Conservation (phyloP, 2,113 vertebrate genomes). For the Ammospiza caudacuta region DNA sequence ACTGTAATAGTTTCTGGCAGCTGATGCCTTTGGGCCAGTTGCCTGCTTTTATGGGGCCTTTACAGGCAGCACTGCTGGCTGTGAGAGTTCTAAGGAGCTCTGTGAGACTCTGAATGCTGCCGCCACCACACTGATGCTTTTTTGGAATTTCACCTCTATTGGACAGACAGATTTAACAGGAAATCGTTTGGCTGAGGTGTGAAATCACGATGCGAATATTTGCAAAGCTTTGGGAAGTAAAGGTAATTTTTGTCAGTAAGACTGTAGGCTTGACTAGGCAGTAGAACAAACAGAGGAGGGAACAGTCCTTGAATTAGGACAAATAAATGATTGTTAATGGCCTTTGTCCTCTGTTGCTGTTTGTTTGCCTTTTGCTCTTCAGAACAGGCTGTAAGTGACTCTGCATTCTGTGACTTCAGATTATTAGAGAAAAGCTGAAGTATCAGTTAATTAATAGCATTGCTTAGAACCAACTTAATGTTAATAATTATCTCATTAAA, state of each 20-base stretch:
- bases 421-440: neutral
- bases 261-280: neutral
- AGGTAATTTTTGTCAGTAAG: neutral
- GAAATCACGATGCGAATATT: neutral
- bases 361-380: constrained; percentile 31
- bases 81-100: neutral
- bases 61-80: neutral
- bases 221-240: neutral
- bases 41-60: neutral
- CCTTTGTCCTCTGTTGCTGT: constrained; percentile 56
- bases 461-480: neutral
- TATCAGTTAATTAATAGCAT: neutral
- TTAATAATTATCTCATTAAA: neutral
- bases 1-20: neutral
- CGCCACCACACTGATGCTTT: neutral
- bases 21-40: neutral
- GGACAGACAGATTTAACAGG: neutral
- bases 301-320: constrained; percentile 58
- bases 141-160: neutral
- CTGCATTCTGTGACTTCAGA: neutral
- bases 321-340: constrained; percentile 55
- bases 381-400: neutral
- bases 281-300: neutral
- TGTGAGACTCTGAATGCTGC: neutral
- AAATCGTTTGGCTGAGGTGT: neutral